Base-by-base conservation (phyloP, 92 coral and sea anemone genomes). In the Blastomussa wellsi region DNA sequence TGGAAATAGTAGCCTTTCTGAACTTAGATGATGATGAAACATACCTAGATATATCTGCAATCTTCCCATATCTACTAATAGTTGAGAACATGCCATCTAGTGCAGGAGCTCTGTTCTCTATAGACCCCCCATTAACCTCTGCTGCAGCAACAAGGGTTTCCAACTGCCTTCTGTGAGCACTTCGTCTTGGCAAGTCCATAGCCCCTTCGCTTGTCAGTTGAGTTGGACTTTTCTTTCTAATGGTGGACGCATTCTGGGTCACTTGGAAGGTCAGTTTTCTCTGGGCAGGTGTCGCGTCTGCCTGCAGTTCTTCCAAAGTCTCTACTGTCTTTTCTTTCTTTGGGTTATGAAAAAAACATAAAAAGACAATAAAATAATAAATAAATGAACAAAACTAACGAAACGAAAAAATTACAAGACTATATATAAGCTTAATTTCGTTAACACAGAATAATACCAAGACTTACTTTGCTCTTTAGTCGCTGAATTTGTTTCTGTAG, bases 81-180 rank as follows among this genome's bases (percentile, higher is more conserved):
- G 93, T 84, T 9, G 87, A 76, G 55, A 92, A 87, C 90, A 92
- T 90, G 14, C 95, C 90, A 80, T 92, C 91, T 10, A 92, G 69
- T 5, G 95, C 95, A 65, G 92, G 90, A 76, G 80, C 65, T 79
- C 86, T 83, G 80, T 91, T 72, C 68, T 88, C 91, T 5, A 68
- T 72, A 44, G 90, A 38, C 28, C 95, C 95, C 10, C 92, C 95
- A 74, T 91, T 83, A 10, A 91, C 80, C 87, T 84, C 92, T 60
- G 89, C 86, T 75, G 88, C 70, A 78, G 95, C 92, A 38, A 88
- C 35, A 6, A 89, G 87, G 8, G 95, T 92, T 73, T 92, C 95
- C 64, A 78, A 76, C 70, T 89, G 95, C 76, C 95, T 86, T 32
- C 90, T 86, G 53, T 80, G 59, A 79, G 86, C 86, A 76, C 92